A percentile compares a stretch with the other conserved stretches of the same genome.
These are phyloP conservation scores for Pseudomyrmex sp. DNA, from an alignment of 1,140 invertebrate genomes.

Conservation along the genomic window DNA sequence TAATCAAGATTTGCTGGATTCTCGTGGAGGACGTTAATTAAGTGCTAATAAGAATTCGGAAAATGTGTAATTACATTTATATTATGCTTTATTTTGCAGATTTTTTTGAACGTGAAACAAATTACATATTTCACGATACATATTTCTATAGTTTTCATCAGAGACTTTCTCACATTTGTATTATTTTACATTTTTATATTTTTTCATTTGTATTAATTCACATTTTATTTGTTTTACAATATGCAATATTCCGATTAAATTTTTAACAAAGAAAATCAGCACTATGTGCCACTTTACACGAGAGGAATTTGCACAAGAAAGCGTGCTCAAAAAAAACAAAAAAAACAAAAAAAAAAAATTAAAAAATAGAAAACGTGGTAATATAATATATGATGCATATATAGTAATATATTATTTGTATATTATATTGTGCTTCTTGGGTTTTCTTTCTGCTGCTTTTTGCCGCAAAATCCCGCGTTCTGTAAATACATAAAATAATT, in stretches of 20 bases:
- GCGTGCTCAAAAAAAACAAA: not conserved
- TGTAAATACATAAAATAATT: no score
- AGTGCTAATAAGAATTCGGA: slow-evolving; percentile 19
- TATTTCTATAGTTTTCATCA: slow-evolving; percentile 33
- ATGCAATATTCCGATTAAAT: not conserved
- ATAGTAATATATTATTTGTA: not conserved
- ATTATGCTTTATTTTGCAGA: slow-evolving; percentile 5
- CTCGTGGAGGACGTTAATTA: not conserved
- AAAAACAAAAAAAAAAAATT: not conserved
- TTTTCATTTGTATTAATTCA: no score
- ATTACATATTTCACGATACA: not conserved
- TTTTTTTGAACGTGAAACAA: slow-evolving; percentile 4
- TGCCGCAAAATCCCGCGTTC: no score
- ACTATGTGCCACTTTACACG: not conserved
- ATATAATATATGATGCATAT: not conserved
- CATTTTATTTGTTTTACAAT: slow-evolving; percentile 23
- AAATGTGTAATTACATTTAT: not conserved
- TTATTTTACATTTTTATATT: not conserved
- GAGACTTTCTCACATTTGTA: not conserved
- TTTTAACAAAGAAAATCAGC: not conserved
- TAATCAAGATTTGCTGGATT: not conserved
- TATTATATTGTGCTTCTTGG: not conserved
- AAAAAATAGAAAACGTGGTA: not conserved
- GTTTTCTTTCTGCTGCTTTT: no score
- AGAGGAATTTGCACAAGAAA: not conserved